Conservation (phyloP, 2,113 vertebrate genomes). For the Ardeotis arabs region DNA sequence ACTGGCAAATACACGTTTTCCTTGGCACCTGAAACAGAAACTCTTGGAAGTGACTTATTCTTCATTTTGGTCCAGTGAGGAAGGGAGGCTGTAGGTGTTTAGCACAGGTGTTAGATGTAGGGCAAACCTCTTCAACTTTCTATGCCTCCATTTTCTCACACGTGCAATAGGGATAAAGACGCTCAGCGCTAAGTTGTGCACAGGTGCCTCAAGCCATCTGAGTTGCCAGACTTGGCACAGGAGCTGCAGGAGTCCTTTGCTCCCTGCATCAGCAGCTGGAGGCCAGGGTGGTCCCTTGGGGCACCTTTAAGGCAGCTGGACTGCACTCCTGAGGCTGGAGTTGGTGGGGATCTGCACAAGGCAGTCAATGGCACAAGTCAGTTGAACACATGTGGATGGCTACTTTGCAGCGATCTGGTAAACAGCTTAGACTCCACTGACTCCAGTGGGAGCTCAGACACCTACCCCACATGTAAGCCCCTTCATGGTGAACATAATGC, state of each 20-base stretch:
- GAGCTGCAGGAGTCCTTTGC: not conserved
- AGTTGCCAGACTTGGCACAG: not conserved
- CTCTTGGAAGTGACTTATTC: not conserved
- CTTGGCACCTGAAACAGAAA: not conserved
- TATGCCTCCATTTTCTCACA: not conserved
- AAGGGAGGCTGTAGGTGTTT: not conserved
- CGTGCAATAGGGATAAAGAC: not conserved
- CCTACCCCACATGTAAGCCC: not conserved
- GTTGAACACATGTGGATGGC: not conserved
- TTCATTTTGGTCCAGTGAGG: not conserved
- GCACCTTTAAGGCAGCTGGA: not conserved
- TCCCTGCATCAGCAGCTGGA: not conserved
- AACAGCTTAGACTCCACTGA: not conserved
- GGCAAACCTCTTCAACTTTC: not conserved
- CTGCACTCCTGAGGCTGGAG: not conserved
- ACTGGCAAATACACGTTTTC: not conserved
- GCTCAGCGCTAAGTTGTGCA: not conserved
- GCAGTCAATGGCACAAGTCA: accelerated
- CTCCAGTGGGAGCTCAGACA: not conserved
- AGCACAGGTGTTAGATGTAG: not conserved
- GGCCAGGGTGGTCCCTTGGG: not conserved
- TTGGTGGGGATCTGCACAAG: not conserved
- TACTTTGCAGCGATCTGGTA: not conserved
- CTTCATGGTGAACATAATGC: not conserved
- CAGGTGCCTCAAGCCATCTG: not conserved